A percentile compares a stretch with the other conserved stretches of the same genome.
Evolutionary conservation across 2,888 invertebrate species (phyloP).

Genomic region (Lagria hirta): DNA sequence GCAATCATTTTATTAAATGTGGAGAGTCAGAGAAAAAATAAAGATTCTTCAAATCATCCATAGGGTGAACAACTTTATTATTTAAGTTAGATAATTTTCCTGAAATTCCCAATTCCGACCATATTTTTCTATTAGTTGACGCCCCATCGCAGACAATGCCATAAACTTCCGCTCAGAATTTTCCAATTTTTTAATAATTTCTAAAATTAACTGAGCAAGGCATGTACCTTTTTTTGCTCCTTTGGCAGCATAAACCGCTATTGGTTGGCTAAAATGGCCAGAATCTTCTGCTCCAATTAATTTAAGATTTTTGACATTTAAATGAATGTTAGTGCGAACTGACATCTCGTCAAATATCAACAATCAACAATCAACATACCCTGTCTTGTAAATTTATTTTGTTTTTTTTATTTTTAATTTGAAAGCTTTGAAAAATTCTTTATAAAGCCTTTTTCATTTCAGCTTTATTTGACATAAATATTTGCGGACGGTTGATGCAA

Average conservation of each 20-base stretch:
- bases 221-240: slow-evolving; percentile 22
- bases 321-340: neutral
- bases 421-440: slow-evolving; percentile 12
- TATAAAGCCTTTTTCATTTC: slow-evolving; percentile 7
- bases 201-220: slow-evolving; percentile 6
- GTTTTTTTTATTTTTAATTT: slow-evolving; percentile 13
- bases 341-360: slow-evolving; percentile 11
- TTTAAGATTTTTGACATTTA: slow-evolving; percentile 7
- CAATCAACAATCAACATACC: slow-evolving; percentile 4
- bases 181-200: slow-evolving; percentile 6
- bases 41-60: slow-evolving; percentile 23
- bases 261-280: slow-evolving; percentile 27
- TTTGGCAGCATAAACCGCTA: slow-evolving; percentile 29
- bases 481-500: neutral
- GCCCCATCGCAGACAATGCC: slow-evolving; percentile 31
- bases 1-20: slow-evolving; percentile 6
- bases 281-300: too few relatives aligned
- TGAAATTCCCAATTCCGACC: slow-evolving; percentile 24
- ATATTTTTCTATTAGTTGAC: slow-evolving; percentile 29
- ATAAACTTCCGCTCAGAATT: slow-evolving; percentile 18
- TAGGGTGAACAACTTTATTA: slow-evolving; percentile 25
- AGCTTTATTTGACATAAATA: slow-evolving; percentile 5
- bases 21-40: slow-evolving; percentile 29
- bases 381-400: slow-evolving; percentile 9
- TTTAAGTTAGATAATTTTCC: slow-evolving; percentile 16